Percentiles rank a stretch among this genome's conserved stretches.
Conservation (phyloP, 2,797 vertebrate species). For the Danio aesculapii region DNA sequence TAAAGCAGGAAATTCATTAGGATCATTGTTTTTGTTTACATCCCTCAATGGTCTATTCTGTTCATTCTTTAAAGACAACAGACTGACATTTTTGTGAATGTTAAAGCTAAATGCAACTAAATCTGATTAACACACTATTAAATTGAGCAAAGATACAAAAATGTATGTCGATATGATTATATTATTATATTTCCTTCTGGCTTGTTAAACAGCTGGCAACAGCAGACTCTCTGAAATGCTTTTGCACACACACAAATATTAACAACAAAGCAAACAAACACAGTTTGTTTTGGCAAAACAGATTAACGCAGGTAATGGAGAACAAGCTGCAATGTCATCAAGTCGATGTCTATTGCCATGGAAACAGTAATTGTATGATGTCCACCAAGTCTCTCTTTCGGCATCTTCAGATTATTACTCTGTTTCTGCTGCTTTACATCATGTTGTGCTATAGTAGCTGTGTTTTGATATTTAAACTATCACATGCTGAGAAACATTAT, state of each 20-base stretch:
- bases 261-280: neutral
- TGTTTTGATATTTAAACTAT: conserved; percentile 8
- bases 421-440: neutral
- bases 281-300: neutral
- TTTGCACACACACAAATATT: conserved; percentile 1
- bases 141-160: no score
- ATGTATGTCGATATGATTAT: no score
- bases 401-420: conserved; percentile 12
- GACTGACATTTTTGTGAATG: no score
- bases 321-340: conserved; percentile 25
- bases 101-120: no score
- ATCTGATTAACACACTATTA: no score
- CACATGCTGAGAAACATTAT: neutral
- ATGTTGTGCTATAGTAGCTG: conserved; percentile 1
- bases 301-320: conserved; percentile 27
- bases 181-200: no score
- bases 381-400: conserved; percentile 19
- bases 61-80: no score
- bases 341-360: conserved; percentile 31
- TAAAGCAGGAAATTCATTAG: no score
- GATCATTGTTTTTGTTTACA: no score
- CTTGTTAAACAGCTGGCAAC: neutral
- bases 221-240: neutral
- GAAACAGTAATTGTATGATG: conserved; percentile 42
- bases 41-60: no score